These are phyloP conservation scores for Gnathonemus echidnorhynchus DNA, from an alignment of 2,113 vertebrate species.

Conservation along the genomic window DNA sequence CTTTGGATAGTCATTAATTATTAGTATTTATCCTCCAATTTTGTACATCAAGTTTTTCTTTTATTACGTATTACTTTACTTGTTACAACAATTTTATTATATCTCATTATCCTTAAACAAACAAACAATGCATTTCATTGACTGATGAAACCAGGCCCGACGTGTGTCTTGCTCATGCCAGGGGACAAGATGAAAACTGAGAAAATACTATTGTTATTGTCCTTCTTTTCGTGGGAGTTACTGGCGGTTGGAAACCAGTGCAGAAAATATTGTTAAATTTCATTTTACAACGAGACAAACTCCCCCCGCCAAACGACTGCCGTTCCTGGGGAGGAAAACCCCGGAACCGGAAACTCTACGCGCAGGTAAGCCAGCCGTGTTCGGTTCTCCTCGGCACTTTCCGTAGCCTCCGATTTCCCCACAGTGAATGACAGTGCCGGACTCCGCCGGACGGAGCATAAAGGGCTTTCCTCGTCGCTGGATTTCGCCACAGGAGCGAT, in stretches of 20 bases:
- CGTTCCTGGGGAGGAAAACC: background rate
- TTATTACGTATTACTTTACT: background rate
- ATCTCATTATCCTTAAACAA: background rate
- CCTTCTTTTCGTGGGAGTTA: background rate
- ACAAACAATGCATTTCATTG: background rate
- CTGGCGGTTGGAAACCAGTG: background rate
- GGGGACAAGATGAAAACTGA: background rate
- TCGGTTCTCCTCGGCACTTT: constrained; percentile 3
- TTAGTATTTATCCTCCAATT: background rate
- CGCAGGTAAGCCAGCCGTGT: background rate
- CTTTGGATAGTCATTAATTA: background rate
- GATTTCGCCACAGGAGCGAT: background rate
- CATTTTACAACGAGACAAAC: background rate
- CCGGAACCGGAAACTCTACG: background rate
- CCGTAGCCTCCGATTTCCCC: background rate
- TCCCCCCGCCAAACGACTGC: background rate
- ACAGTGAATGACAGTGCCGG: constrained; percentile 2
- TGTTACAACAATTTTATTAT: background rate
- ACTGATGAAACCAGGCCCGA: background rate
- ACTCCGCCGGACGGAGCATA: constrained; percentile 17
- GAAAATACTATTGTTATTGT: background rate
- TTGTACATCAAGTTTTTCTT: background rate
- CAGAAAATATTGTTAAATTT: background rate
- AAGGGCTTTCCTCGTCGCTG: background rate
- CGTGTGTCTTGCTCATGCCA: background rate